Conservation (phyloP, 2,797 vertebrate species). For the Ibycter americanus region DNA sequence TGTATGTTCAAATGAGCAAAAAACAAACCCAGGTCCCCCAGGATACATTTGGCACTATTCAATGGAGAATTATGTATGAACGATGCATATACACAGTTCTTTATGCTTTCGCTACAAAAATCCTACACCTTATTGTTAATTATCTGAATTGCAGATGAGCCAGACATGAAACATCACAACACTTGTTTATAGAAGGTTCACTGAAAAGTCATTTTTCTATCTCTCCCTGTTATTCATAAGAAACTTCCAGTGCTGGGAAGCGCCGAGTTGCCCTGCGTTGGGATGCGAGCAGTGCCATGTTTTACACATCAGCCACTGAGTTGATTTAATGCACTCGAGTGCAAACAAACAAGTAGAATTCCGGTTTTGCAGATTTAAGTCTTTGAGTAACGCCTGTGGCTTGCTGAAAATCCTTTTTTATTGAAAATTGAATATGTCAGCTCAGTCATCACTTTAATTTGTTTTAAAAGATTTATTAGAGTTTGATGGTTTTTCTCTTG, state of each 20-base stretch:
- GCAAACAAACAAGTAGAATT: constrained; percentile 21
- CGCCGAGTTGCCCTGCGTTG: not conserved
- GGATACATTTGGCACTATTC: no score
- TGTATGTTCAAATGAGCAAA: not conserved
- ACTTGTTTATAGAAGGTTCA: not conserved
- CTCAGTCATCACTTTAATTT: constrained; percentile 64
- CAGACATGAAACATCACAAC: not conserved
- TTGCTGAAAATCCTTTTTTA: constrained; percentile 36
- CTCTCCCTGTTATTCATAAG: not conserved
- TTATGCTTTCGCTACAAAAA: rapidly evolving
- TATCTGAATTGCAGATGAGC: not conserved
- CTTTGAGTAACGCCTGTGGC: constrained; percentile 24
- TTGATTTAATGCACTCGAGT: constrained; percentile 25
- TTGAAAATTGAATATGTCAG: constrained; percentile 51
- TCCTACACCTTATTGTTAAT: not conserved
- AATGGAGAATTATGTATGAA: not conserved
- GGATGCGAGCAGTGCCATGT: not conserved
- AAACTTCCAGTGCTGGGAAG: not conserved
- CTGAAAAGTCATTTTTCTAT: not conserved
- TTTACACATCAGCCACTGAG: not conserved
- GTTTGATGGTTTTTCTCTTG: constrained; percentile 37
- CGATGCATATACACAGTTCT: not conserved
- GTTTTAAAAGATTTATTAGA: constrained; percentile 67
- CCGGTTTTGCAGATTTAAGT: constrained; percentile 21
- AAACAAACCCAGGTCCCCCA: not conserved